Percentiles rank a stretch among this genome's conserved stretches.
These are phyloP conservation scores for Meles meles DNA, from an alignment of 2,113 vertebrate genomes.

Conservation along the genomic window DNA sequence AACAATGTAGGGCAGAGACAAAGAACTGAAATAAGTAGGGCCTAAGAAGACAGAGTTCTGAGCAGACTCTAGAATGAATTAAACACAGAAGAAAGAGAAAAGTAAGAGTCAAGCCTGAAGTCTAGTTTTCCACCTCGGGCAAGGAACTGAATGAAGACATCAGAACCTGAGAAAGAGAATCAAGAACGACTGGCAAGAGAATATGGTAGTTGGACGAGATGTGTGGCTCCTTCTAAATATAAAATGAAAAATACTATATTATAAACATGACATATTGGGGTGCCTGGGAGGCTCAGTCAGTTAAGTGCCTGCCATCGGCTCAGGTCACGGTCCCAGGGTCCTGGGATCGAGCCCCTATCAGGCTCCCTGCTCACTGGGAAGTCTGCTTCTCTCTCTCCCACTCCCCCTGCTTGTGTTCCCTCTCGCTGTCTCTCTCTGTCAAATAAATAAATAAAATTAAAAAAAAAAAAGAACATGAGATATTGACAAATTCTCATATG, in stretches of 20 bases:
- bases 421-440: too few relatives aligned
- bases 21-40: neutral
- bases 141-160: neutral
- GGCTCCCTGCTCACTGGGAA: too few relatives aligned
- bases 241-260: neutral
- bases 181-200: neutral
- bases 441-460: too few relatives aligned
- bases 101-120: neutral
- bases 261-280: neutral
- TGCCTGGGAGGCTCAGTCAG: too few relatives aligned
- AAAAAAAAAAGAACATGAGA: neutral
- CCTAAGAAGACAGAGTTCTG: neutral
- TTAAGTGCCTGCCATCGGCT: too few relatives aligned
- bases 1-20: neutral
- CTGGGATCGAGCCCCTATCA: too few relatives aligned
- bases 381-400: too few relatives aligned
- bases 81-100: neutral
- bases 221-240: neutral
- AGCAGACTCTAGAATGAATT: neutral
- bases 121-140: neutral
- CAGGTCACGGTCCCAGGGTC: too few relatives aligned
- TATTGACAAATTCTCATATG: neutral
- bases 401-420: too few relatives aligned
- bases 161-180: neutral
- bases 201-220: neutral